phyloP scores from a whole-genome alignment of 2,888 invertebrate species.

The Neria commutata region DNA sequence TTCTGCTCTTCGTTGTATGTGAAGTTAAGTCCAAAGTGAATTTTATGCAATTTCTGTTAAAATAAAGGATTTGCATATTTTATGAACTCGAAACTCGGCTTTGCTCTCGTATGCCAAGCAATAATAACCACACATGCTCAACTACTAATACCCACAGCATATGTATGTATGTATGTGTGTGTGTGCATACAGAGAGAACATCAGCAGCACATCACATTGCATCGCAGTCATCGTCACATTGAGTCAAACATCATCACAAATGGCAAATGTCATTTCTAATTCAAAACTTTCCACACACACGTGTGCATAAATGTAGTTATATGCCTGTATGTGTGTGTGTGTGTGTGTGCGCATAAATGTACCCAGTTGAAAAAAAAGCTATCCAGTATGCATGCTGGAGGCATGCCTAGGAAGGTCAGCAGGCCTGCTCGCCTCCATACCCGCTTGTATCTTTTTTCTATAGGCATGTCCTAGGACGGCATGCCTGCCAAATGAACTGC shows the following conservation, averaged over 20 bases:
- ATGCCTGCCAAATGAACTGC: too few relatives aligned
- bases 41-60: slow-evolving; percentile 20
- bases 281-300: not conserved
- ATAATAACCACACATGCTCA: not conserved
- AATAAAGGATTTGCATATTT: slow-evolving; percentile 36
- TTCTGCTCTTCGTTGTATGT: too few relatives aligned
- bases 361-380: too few relatives aligned
- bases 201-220: slow-evolving; percentile 3
- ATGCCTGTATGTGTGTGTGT: not conserved
- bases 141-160: too few relatives aligned
- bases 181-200: slow-evolving; percentile 3
- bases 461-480: too few relatives aligned
- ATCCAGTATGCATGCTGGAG: not conserved
- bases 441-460: too few relatives aligned
- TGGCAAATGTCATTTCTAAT: slow-evolving; percentile 41
- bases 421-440: too few relatives aligned
- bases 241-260: slow-evolving; percentile 11
- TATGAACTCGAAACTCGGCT: slow-evolving; percentile 22
- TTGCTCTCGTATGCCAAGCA: not conserved
- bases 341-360: too few relatives aligned
- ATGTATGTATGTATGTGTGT: too few relatives aligned
- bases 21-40: slow-evolving; percentile 14
- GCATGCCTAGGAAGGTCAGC: too few relatives aligned
- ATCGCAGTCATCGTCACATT: too few relatives aligned
- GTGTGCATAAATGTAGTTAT: not conserved